phyloP scores from a whole-genome alignment of 2,113 vertebrate genomes.

The Platichthys stellatus region DNA sequence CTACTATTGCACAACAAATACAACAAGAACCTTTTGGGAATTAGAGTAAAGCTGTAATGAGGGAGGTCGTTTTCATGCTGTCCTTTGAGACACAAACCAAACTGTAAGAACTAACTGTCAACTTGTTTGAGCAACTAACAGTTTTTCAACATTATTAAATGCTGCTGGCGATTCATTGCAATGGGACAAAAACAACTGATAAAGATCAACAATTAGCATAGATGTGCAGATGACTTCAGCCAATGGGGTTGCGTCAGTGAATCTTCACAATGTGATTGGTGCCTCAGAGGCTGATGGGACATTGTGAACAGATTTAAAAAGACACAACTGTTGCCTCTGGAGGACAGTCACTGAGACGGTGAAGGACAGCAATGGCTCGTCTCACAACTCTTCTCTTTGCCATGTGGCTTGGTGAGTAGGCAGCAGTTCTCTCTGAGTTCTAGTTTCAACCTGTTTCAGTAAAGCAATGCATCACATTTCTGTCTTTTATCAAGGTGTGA shows the following conservation, averaged over 20 bases:
- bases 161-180: no score
- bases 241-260: background rate
- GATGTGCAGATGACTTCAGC: no score
- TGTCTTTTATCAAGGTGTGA: background rate
- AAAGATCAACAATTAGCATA: no score
- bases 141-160: no score
- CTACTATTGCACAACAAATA: no score
- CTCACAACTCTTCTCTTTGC: background rate
- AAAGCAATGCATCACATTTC: background rate
- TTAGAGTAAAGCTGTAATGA: no score
- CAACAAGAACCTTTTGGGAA: no score
- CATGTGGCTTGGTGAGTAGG: slow-evolving; percentile 18
- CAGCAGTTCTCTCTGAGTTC: background rate
- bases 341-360: background rate
- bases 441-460: background rate
- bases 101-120: no score
- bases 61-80: no score
- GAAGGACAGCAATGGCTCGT: background rate
- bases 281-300: background rate
- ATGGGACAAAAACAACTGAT: no score
- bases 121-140: no score
- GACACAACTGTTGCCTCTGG: background rate
- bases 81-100: no score
- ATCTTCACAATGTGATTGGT: background rate
- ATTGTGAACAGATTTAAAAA: background rate